Conservation (phyloP, 2,888 invertebrate genomes). For the Hydrotaea diabolus region DNA sequence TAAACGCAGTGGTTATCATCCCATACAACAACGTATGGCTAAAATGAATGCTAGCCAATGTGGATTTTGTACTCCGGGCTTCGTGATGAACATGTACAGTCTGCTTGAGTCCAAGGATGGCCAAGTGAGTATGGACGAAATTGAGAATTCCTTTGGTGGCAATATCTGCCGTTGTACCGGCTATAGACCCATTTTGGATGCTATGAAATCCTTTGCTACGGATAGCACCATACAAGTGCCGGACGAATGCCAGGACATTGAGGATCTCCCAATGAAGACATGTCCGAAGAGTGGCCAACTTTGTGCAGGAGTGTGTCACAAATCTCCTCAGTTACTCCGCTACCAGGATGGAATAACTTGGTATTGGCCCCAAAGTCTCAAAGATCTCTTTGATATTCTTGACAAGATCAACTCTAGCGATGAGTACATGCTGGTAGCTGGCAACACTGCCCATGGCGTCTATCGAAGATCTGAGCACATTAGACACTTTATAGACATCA, state of each 20-base stretch:
- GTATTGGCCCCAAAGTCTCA: conserved; percentile 70
- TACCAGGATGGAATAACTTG: conserved; percentile 57
- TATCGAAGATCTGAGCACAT: conserved; percentile 74
- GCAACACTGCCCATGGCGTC: conserved; percentile 88
- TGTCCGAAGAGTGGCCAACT: conserved; percentile 76
- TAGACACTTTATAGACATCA: conserved; percentile 84
- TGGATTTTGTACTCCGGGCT: conserved; percentile 88
- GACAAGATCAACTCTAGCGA: conserved; percentile 75
- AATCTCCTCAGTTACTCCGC: neutral
- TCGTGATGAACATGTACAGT: conserved; percentile 87
- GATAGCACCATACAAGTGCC: conserved; percentile 81
- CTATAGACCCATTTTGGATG: conserved; percentile 88
- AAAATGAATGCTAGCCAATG: conserved; percentile 86
- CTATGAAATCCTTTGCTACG: conserved; percentile 87
- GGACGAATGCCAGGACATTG: conserved; percentile 80
- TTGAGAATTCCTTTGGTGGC: conserved; percentile 87
- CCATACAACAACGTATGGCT: conserved; percentile 84
- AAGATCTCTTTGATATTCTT: conserved; percentile 74
- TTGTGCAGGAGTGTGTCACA: conserved; percentile 73
- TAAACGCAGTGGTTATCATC: conserved; percentile 84
- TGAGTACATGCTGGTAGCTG: conserved; percentile 85
- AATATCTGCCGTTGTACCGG: conserved; percentile 91
- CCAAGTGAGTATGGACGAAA: conserved; percentile 83
- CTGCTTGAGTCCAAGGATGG: conserved; percentile 81
- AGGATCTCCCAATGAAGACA: conserved; percentile 68